phyloP scores from a whole-genome alignment of 2,113 vertebrate species.

The Phyllostomus hastatus region DNA sequence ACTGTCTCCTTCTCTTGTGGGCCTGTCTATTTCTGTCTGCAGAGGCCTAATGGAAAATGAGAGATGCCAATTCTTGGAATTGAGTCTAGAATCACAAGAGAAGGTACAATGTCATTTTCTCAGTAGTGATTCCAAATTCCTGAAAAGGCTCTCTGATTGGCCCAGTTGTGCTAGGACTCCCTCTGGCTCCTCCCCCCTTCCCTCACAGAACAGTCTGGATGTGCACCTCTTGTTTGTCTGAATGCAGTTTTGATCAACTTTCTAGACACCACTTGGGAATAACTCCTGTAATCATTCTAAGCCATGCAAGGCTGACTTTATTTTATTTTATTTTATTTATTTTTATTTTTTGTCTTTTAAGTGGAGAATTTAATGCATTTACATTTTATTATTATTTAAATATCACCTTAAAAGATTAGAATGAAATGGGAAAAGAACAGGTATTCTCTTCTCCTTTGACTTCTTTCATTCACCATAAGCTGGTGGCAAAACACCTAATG shows the following conservation, averaged over 20 bases:
- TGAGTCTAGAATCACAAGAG: background rate
- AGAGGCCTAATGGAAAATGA: background rate
- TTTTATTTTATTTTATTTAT: too few species aligned
- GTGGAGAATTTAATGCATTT: too few species aligned
- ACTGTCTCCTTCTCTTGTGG: fast-evolving
- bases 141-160: background rate
- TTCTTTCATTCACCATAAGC: background rate
- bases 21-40: background rate
- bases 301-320: background rate
- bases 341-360: too few species aligned
- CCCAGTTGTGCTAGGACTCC: background rate
- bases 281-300: background rate
- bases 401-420: background rate
- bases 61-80: background rate
- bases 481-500: background rate
- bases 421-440: background rate
- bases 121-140: background rate
- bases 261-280: background rate
- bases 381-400: too few species aligned
- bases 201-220: background rate
- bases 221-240: background rate
- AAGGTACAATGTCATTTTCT: background rate
- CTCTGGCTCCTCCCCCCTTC: fast-evolving
- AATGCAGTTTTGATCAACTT: background rate
- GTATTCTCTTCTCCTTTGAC: background rate